Evolutionary conservation across 2,888 invertebrate species (phyloP), one percentile per base, ranked within the genome.

Genomic region (Apodemia mormo): DNA sequence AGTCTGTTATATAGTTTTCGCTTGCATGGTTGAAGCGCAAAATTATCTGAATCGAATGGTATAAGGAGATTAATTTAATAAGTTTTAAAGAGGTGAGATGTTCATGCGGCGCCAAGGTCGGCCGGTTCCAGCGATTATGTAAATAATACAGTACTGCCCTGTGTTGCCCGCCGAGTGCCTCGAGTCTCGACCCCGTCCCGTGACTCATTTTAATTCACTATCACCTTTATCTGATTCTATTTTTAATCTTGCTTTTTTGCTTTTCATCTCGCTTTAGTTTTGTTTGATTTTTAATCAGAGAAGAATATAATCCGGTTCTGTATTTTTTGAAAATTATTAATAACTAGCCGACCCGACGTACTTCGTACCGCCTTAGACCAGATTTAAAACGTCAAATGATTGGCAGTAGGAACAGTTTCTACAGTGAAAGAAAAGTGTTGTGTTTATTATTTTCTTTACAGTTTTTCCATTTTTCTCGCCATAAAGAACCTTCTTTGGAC

Each of bases 121-220:
- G 78, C 86, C 83, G 82, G 87, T 88, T 82, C 77, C 81, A 78
- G 83, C 83, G 85, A 85, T 89, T 88, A 89, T 88, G 88, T 89
- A 89, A 89, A 90, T 89, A 88, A 83, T 84, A 82, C 82, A 81
- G 78, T 79, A 76, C 80, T 37, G 80, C 74, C 78, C 74, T 76
- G 12, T 33, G 56, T 58, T 29, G 58, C 12, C 12, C 33, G 33
- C 61, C 37, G 49, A 49, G 75, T 75, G 73, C 73, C 68, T 69
- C 74, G 69, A 71, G 77, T 75, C 76, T 77, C 76, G 77, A 75
- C 76, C 74, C 75, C 72, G 66, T 64, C 70, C 54, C 71, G 69
- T 74, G 68, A 74, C 72, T 71, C 65, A 69, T 69, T 65, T 69
- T 69, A 69, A 69, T 65, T 69, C 69, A 52, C 65, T 69, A 69